Base-by-base conservation (phyloP, 2,888 invertebrate genomes). In the Galeruca laticollis region DNA sequence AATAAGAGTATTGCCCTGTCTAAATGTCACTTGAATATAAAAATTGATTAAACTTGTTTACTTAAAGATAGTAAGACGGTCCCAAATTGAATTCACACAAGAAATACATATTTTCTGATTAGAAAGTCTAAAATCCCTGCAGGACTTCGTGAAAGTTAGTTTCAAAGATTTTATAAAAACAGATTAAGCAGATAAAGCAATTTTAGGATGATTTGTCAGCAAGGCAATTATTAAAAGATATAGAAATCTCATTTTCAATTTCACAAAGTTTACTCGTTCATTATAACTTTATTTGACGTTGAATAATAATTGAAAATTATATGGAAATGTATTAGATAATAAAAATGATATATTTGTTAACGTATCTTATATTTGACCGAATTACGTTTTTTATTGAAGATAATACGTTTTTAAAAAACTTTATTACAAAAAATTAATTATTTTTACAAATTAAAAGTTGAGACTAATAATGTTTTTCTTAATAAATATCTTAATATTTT, bases 151-250 rank as follows among this genome's bases (percentile, higher is more conserved):
- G n/a, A 40, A 35, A 62, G 21, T 51, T 51, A 8, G 51, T 62
- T 52, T 18, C 49, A 61, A 31, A 51, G 62, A 62, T 62, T 62
- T 62, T 62, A 62, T 51, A 51, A 62, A 62, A 62, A 62, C 62
- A 62, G 62, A 62, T 35, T 62, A 52, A 51, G 52, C 37, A 33
- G 52, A 52, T 52, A 62, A 62, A 62, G 21, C 35, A 62, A 62
- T 20, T 52, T 52, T 26, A 26, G 10, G 51, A 61, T 61, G 47
- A 49, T 61, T 61, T 35, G 61, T 51, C 61, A 49, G 49, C 61
- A 61, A 51, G 61, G 49, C 18, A 47, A 47, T 47, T 15, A 47
- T 47, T 47, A 18, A 18, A 47, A 15, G 47, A 47, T 13, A 43
- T 47, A 18, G 47, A 47, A 47, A 47, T 18, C 47, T 47, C 47